Conservation (phyloP, 2,888 invertebrate genomes). For the Pyrochroa serraticornis region DNA sequence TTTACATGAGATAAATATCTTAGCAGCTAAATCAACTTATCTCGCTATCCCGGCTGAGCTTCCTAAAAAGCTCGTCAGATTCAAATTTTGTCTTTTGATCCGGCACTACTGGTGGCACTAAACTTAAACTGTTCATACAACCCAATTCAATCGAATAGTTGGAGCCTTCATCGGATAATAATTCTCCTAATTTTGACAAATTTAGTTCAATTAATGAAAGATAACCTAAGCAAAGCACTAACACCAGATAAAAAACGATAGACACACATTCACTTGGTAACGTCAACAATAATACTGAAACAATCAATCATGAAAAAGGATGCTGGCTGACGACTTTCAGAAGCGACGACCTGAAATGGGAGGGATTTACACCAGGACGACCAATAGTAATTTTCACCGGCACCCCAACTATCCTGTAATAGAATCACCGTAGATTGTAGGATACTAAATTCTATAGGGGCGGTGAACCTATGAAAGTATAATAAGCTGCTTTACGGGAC, state of each 20-base stretch:
- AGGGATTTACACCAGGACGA: slow-evolving; percentile 5
- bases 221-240: not conserved
- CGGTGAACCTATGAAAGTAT: slow-evolving; percentile 47
- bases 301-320: not conserved
- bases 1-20: too few species aligned
- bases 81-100: slow-evolving; percentile 97
- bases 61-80: slow-evolving; percentile 92
- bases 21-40: slow-evolving; percentile 60
- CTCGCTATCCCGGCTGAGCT: slow-evolving; percentile 93
- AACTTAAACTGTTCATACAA: slow-evolving; percentile 90
- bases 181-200: not conserved
- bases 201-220: not conserved
- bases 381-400: slow-evolving; percentile 13
- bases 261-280: slow-evolving; percentile 2
- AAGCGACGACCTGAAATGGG: slow-evolving; percentile 18
- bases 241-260: not conserved
- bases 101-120: slow-evolving; percentile 94
- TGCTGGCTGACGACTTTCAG: not conserved
- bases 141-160: slow-evolving; percentile 89
- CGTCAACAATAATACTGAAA: slow-evolving; percentile 20
- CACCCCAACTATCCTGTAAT: slow-evolving; percentile 24
- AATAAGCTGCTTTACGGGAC: slow-evolving; percentile 47
- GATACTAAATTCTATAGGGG: slow-evolving; percentile 36
- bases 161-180: slow-evolving; percentile 81
- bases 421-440: slow-evolving; percentile 32